phyloP scores from a whole-genome alignment of 2,113 vertebrate species.

The Eolophus roseicapilla region DNA sequence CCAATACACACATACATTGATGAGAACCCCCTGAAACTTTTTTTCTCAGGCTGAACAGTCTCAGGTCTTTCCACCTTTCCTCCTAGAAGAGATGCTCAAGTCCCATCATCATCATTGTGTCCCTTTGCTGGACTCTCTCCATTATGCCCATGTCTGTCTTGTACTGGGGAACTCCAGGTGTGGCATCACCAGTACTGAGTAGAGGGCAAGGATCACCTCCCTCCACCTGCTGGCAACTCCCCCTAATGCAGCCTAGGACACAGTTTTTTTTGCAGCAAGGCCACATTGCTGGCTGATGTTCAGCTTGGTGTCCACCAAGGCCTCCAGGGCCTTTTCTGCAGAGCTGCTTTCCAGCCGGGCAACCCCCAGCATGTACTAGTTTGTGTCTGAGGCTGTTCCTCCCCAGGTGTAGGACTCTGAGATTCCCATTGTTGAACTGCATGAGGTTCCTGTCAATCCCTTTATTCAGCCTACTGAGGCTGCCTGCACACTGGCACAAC shows the following conservation, averaged over 20 bases:
- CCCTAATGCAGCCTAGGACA: background rate
- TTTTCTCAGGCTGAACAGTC: background rate
- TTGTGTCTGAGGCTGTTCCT: background rate
- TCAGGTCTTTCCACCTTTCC: background rate
- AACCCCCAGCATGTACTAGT: fast-evolving
- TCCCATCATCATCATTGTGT: background rate
- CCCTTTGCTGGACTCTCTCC: background rate
- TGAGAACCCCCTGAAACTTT: background rate
- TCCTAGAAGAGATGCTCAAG: background rate
- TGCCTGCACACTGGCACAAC: background rate
- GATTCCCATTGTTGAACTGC: background rate
- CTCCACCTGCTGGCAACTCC: fast-evolving
- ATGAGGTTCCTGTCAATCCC: background rate
- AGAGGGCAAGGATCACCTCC: background rate
- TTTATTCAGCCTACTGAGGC: background rate
- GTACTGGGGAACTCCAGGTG: background rate
- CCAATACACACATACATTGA: no score
- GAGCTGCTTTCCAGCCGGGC: background rate
- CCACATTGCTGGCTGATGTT: background rate
- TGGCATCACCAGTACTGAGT: no score
- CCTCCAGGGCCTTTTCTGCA: background rate
- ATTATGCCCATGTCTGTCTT: background rate
- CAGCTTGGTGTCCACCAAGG: background rate
- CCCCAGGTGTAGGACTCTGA: background rate
- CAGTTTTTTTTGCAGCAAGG: background rate